phyloP scores from a whole-genome alignment of 1,140 invertebrate genomes.

The Anagrus nilaparvatae region DNA sequence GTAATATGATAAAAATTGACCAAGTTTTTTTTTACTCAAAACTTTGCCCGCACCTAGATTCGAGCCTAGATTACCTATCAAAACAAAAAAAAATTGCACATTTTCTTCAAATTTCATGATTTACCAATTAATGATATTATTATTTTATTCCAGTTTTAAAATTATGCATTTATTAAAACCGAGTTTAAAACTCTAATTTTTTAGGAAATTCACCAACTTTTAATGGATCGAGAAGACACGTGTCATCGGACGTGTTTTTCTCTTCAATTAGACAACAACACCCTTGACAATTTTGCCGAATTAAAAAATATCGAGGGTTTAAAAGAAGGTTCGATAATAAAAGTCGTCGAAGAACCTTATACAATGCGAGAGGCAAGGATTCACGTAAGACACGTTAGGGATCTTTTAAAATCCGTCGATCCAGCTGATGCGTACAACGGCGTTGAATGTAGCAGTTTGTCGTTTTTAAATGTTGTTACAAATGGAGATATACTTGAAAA shows the following conservation, averaged over 20 bases:
- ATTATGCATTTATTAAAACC: no score
- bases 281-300: slow-evolving; percentile 95
- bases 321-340: slow-evolving; percentile 89
- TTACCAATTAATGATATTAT: no score
- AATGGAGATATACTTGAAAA: slow-evolving; percentile 85
- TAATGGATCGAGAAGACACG: slow-evolving; percentile 97
- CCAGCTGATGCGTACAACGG: slow-evolving; percentile 91
- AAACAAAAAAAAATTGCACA: no score
- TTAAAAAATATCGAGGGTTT: slow-evolving; percentile 92
- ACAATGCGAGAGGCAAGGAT: slow-evolving; percentile 95
- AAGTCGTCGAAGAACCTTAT: slow-evolving; percentile 90
- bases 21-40: no score
- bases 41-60: no score
- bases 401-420: slow-evolving; percentile 89
- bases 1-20: no score
- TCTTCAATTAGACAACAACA: slow-evolving; percentile 85
- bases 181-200: background rate
- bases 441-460: slow-evolving; percentile 89
- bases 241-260: slow-evolving; percentile 98
- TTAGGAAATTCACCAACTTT: slow-evolving; percentile 88
- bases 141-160: no score
- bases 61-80: no score
- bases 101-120: no score
- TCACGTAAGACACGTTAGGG: slow-evolving; percentile 92
- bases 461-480: slow-evolving; percentile 89